Evolutionary conservation across 92 coral and sea anemone species (phyloP).

Genomic region (Diadumene lineata): DNA sequence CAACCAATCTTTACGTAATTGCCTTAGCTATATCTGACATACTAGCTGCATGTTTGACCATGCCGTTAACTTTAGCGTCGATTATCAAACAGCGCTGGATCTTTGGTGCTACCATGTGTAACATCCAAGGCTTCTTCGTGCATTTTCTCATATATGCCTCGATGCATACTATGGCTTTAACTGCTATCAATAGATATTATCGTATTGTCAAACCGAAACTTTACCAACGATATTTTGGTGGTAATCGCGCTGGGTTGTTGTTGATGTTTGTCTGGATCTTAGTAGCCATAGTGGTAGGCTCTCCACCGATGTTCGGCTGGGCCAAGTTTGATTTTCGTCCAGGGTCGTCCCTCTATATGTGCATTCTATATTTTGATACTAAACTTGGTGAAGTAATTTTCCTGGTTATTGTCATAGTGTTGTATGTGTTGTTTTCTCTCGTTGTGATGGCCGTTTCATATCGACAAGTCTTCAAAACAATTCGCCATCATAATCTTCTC

Average conservation of each 20-base stretch:
- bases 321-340: conserved; percentile 41
- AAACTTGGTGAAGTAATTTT: conserved; percentile 24
- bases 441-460: conserved; percentile 36
- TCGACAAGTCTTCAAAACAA: conserved; percentile 16
- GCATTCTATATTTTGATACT: conserved; percentile 32
- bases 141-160: conserved; percentile 40
- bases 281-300: conserved; percentile 23
- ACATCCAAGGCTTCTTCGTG: conserved; percentile 40
- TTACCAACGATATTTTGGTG: conserved; percentile 19
- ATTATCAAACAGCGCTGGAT: conserved; percentile 27
- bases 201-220: conserved; percentile 31
- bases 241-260: conserved; percentile 8
- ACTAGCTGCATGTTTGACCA: conserved; percentile 25
- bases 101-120: conserved; percentile 22
- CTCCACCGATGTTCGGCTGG: conserved; percentile 20
- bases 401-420: conserved; percentile 10
- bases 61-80: conserved; percentile 30
- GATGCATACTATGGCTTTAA: conserved; percentile 47
- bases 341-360: conserved; percentile 29
- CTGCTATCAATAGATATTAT: conserved; percentile 31
- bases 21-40: conserved; percentile 42
- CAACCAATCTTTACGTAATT: conserved; percentile 38
- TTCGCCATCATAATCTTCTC: conserved; percentile 24
- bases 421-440: conserved; percentile 28
- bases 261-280: conserved; percentile 27